Conservation (phyloP, 1,140 invertebrate species). For the Zaprionus tsacasi region DNA sequence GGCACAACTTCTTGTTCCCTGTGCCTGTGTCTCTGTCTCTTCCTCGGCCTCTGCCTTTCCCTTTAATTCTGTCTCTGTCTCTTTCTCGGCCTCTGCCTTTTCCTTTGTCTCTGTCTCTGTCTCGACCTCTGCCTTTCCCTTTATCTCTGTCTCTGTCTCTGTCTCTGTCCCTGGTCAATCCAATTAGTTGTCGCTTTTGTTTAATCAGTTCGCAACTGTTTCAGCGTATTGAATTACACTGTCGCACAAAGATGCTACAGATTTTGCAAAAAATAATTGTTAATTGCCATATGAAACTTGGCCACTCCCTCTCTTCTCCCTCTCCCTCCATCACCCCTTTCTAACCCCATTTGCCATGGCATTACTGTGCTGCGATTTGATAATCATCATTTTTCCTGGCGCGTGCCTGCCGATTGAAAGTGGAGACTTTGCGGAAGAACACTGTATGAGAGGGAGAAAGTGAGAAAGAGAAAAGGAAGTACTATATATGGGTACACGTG, state of each 20-base stretch:
- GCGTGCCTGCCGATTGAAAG: constrained; percentile 4
- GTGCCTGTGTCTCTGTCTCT: neutral
- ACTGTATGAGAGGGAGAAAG: neutral
- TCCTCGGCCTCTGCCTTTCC: too few species aligned
- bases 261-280: constrained; percentile 16
- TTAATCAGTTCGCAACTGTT: constrained; percentile 2
- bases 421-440: neutral
- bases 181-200: constrained; percentile 28
- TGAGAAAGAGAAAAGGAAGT: neutral
- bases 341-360: neutral
- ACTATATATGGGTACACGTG: neutral
- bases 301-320: neutral
- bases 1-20: neutral
- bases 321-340: neutral
- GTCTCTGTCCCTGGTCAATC: constrained; percentile 2
- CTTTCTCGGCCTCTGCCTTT: too few species aligned
- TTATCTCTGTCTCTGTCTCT: too few species aligned
- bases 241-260: neutral
- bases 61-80: neutral
- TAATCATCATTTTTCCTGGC: neutral
- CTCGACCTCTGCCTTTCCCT: too few species aligned
- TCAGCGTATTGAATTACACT: constrained; percentile 31
- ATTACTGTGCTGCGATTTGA: neutral
- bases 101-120: neutral
- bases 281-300: constrained; percentile 7